phyloP scores from a whole-genome alignment of 2,888 invertebrate species.

The Leptogaster cylindrica region DNA sequence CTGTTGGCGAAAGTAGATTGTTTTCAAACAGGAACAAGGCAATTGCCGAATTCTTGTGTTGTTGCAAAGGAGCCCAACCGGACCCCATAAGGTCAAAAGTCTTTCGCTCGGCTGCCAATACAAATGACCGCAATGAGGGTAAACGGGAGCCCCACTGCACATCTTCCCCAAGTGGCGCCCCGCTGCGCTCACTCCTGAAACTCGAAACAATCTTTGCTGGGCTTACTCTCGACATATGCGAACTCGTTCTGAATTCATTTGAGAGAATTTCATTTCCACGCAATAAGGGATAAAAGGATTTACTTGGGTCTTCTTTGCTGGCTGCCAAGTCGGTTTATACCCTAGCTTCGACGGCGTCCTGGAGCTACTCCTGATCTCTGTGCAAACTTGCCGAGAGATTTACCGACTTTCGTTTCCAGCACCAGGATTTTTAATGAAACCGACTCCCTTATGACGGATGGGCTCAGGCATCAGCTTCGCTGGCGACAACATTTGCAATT shows the following conservation, averaged over 20 bases:
- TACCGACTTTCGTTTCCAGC: slow-evolving; percentile 16
- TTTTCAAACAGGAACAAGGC: slow-evolving; percentile 12
- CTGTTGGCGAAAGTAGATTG: slow-evolving; percentile 1
- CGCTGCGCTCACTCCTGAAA: too few species aligned
- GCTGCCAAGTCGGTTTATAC: not conserved
- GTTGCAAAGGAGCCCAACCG: slow-evolving; percentile 19
- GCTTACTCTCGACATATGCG: slow-evolving; percentile 28
- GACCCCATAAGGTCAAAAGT: slow-evolving; percentile 15
- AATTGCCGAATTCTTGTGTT: slow-evolving; percentile 6
- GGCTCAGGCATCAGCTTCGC: slow-evolving; percentile 8
- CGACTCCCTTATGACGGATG: slow-evolving; percentile 26
- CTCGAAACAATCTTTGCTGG: too few species aligned
- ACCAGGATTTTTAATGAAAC: slow-evolving; percentile 35
- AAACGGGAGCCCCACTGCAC: not conserved
- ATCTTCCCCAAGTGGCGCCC: slow-evolving; percentile 28
- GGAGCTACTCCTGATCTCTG: slow-evolving; percentile 3
- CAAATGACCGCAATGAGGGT: slow-evolving; percentile 35
- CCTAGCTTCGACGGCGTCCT: slow-evolving; percentile 8
- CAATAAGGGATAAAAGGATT: slow-evolving; percentile 37
- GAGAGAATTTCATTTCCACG: slow-evolving; percentile 36
- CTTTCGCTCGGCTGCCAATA: slow-evolving; percentile 12
- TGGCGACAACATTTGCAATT: slow-evolving; percentile 35
- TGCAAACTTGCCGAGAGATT: slow-evolving; percentile 30
- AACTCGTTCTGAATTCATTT: slow-evolving; percentile 27
- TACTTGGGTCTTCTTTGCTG: slow-evolving; percentile 15